Base-by-base conservation (phyloP, 2,113 vertebrate genomes). In the Gadus macrocephalus region DNA sequence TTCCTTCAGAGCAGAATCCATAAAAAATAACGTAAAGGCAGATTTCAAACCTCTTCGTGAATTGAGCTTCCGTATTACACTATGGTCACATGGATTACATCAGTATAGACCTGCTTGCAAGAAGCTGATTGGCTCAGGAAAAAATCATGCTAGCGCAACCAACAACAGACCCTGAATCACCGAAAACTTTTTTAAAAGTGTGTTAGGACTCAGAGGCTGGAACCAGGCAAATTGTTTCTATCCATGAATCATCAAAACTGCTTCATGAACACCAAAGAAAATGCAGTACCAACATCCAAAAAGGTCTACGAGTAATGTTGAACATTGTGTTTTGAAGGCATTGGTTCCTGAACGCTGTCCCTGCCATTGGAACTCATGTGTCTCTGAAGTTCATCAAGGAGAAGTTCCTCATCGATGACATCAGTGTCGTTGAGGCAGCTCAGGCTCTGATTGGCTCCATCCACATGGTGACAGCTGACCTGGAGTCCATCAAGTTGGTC, bases 321-420 rank as follows among this genome's bases (percentile, higher is more conserved):
- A 58, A 27, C 15, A 28, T 27, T 27, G 25, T 68, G 1, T 78
- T 55, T 76, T 66, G 9, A 63, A 95, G 94, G 76, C 77, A 85
- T 58, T 92, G 90, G 87, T 58, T 96, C 62, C 81, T 95, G 87
- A 89, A 92, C 75, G 75, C 90, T 49, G 17, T 94, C 17, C 80
- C 91, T 65, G 82, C 91, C 65, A 85, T 90, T 77, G 88, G 79
- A 70, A 92, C 76, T 72, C 81, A 87, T 35, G 72, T 15, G 12
- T 78, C 90, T 0, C 63, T 96, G 16, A 87, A 58, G 64, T 94
- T 94, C 82, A 58, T 95, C 79, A 92, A 90, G 64, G 86, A 90
- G 8, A 92, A 87, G 78, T 87, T 93, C 55, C 69, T 90, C 2
- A 82, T 69, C 62, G 80, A 73, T 73, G 89, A 94, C 16, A 53